Evolutionary conservation across 1,140 invertebrate genomes (phyloP).

Genomic region (Calycopis cecrops): DNA sequence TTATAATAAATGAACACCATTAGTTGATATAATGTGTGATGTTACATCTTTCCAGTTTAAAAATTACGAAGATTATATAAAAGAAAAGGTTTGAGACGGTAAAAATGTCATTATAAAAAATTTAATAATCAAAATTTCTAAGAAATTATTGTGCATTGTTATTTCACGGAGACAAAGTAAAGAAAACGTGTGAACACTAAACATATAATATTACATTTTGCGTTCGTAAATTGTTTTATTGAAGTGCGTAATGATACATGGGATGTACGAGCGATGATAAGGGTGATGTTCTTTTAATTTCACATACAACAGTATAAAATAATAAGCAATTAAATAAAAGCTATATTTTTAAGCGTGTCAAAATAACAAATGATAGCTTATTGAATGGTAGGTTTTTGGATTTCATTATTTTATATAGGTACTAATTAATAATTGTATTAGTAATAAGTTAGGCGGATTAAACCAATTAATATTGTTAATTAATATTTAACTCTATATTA

Average conservation of each 20-base stretch:
- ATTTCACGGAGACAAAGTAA: constrained; percentile 22
- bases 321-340: too few species aligned
- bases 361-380: too few species aligned
- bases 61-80: constrained; percentile 10
- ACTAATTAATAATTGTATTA: too few species aligned
- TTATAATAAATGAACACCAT: constrained; percentile 3
- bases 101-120: constrained; percentile 8
- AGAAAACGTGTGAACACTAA: constrained; percentile 27
- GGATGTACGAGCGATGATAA: too few species aligned
- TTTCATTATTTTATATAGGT: too few species aligned
- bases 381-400: too few species aligned
- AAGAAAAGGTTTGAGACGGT: constrained; percentile 5
- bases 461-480: too few species aligned
- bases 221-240: not conserved
- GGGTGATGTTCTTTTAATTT: too few species aligned
- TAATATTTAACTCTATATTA: too few species aligned
- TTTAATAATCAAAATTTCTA: constrained; percentile 18
- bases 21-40: constrained; percentile 3
- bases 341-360: too few species aligned
- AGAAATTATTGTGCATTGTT: constrained; percentile 19
- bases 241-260: constrained; percentile 4
- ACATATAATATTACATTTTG: not conserved
- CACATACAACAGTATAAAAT: too few species aligned
- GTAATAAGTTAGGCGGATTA: too few species aligned
- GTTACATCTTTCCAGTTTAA: constrained; percentile 4